Conservation (phyloP, 1,140 invertebrate species). For the Eupeodes corollae region DNA sequence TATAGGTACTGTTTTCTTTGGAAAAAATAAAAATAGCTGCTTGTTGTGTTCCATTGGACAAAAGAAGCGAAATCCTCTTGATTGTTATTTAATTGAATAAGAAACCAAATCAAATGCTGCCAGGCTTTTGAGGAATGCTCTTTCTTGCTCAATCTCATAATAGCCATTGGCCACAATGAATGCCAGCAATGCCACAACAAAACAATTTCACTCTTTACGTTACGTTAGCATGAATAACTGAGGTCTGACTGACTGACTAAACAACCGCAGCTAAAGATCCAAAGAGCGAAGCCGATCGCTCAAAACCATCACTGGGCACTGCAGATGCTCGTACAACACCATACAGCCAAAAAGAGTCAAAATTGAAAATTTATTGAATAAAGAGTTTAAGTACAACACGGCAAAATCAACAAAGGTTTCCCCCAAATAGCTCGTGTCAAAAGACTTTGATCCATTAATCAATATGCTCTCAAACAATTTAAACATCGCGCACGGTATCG, state of each 20-base stretch:
- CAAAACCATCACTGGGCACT: background rate
- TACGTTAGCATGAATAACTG: background rate
- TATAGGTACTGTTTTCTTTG: too few relatives aligned
- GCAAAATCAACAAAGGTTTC: conserved; percentile 34
- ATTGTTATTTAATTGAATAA: too few relatives aligned
- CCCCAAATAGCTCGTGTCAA: conserved; percentile 37
- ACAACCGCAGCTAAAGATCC: conserved; percentile 12
- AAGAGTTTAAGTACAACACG: conserved; percentile 7
- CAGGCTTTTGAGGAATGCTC: too few relatives aligned
- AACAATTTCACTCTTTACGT: background rate
- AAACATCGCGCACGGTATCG: too few relatives aligned
- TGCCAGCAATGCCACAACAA: too few relatives aligned
- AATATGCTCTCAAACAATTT: conserved; percentile 22
- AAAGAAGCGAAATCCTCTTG: too few relatives aligned
- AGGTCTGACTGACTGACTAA: conserved; percentile 1
- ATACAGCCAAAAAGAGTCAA: conserved; percentile 37
- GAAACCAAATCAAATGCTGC: too few relatives aligned
- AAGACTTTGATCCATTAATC: conserved; percentile 39
- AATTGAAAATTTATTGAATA: conserved; percentile 38
- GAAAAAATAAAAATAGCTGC: too few relatives aligned
- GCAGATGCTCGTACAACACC: conserved; percentile 17
- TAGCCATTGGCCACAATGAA: too few relatives aligned
- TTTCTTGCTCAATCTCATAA: too few relatives aligned
- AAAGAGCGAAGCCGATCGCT: conserved; percentile 12
- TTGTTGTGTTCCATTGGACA: too few relatives aligned